Evolutionary conservation across 1,140 invertebrate species (phyloP).

Genomic region (Heterodera schachtii): DNA sequence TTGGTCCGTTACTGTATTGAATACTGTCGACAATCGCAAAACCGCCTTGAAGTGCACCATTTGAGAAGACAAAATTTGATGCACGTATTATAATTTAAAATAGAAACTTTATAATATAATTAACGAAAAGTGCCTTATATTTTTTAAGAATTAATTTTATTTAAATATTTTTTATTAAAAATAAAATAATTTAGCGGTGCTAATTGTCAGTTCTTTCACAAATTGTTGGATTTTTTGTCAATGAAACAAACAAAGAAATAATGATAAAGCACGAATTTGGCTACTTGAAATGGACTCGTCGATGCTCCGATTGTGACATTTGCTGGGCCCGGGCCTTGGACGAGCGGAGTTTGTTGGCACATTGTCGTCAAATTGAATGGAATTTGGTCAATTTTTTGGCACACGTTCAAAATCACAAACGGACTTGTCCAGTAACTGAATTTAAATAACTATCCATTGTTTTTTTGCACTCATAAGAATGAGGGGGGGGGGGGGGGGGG

Average conservation of each 20-base stretch:
- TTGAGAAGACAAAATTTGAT: slow-evolving; percentile 25
- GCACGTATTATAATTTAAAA: slow-evolving; percentile 14
- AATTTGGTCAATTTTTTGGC: background rate
- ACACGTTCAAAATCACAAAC: slow-evolving; percentile 15
- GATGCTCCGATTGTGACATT: background rate
- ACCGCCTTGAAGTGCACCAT: background rate
- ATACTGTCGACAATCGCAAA: slow-evolving; percentile 25
- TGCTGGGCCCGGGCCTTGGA: slow-evolving; percentile 22
- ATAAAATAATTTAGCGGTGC: background rate
- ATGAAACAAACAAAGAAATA: no score
- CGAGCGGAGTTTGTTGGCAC: slow-evolving; percentile 1
- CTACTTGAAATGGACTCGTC: slow-evolving; percentile 2
- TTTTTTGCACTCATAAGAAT: no score
- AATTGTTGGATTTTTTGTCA: no score
- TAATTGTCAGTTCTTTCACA: no score
- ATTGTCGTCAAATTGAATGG: background rate
- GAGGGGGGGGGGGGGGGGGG: no score
- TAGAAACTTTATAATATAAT: background rate
- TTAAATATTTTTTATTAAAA: background rate
- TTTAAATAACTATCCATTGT: no score
- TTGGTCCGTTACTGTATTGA: background rate
- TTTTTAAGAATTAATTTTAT: background rate
- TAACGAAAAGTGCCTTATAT: background rate
- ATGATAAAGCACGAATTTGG: background rate
- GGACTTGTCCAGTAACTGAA: slow-evolving; percentile 30